Evolutionary conservation across 2,888 invertebrate genomes (phyloP).

Genomic region (Busseola fusca): DNA sequence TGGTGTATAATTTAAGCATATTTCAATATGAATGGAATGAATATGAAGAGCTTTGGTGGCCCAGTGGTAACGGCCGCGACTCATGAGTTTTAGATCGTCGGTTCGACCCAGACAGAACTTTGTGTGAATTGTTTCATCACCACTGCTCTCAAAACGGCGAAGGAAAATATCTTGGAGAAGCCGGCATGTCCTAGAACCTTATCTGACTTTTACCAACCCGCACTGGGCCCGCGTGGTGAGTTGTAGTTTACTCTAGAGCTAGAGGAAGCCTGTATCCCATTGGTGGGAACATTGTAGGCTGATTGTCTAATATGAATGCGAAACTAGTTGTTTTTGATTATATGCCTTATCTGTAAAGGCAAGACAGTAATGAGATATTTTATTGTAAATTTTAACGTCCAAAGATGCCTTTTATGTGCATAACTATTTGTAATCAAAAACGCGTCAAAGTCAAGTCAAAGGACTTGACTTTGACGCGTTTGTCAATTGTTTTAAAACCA

Average conservation of each 20-base stretch:
- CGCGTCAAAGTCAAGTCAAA: too few species aligned
- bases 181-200: not conserved
- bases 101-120: not conserved
- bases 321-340: not conserved
- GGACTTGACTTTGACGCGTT: not conserved
- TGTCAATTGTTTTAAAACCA: not conserved
- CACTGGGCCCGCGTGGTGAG: not conserved
- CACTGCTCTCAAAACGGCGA: not conserved
- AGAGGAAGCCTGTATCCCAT: too few species aligned
- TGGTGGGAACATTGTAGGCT: too few species aligned
- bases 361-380: not conserved
- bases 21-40: slow-evolving; percentile 2
- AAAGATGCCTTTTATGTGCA: too few species aligned
- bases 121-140: not conserved
- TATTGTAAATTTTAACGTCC: too few species aligned
- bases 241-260: too few species aligned
- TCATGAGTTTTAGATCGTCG: not conserved
- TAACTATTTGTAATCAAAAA: too few species aligned
- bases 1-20: slow-evolving; percentile 36
- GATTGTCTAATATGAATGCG: not conserved
- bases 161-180: not conserved
- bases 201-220: not conserved
- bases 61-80: not conserved
- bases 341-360: not conserved
- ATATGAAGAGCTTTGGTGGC: not conserved